A percentile compares a stretch with the other conserved stretches of the same genome.
These are phyloP conservation scores for Takifugu rubripes DNA, from an alignment of 2,797 vertebrate genomes.

Conservation along the genomic window DNA sequence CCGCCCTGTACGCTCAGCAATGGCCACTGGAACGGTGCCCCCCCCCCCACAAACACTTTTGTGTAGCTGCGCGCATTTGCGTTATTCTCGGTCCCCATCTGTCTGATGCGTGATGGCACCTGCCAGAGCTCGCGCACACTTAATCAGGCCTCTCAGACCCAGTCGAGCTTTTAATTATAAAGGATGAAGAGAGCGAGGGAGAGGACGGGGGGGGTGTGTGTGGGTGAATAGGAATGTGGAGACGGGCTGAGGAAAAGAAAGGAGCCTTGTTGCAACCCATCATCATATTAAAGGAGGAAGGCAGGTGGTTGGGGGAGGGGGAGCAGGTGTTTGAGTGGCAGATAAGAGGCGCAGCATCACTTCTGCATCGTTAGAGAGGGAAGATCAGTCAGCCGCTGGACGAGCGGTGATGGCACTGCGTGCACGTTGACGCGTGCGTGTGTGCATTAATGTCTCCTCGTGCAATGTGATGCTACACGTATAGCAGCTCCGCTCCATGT, in stretches of 20 bases:
- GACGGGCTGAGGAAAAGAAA: constrained; percentile 17
- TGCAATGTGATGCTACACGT: background rate
- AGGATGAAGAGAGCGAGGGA: constrained; percentile 45
- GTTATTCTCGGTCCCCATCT: constrained; percentile 45
- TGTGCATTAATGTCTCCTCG: constrained; percentile 31
- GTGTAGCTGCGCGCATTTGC: background rate
- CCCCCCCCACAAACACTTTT: background rate
- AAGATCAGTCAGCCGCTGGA: constrained; percentile 60
- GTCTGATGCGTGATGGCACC: constrained; percentile 49
- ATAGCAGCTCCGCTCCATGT: no score
- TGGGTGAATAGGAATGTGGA: background rate
- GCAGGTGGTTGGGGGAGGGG: constrained; percentile 10
- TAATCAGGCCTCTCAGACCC: constrained; percentile 65
- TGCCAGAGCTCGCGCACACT: constrained; percentile 58
- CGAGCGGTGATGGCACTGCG: constrained; percentile 36
- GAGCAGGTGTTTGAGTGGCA: constrained; percentile 70
- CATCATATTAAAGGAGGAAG: constrained; percentile 32
- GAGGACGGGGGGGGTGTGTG: background rate
- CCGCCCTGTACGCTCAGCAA: constrained; percentile 11
- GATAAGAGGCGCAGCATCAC: constrained; percentile 64
- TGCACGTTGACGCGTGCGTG: constrained; percentile 26
- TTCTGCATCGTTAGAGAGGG: constrained; percentile 62
- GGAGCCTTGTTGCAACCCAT: constrained; percentile 28
- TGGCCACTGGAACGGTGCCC: background rate
- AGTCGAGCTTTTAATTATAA: constrained; percentile 68